Conservation (phyloP, 1,140 invertebrate species). For the Hycleus cichorii region DNA sequence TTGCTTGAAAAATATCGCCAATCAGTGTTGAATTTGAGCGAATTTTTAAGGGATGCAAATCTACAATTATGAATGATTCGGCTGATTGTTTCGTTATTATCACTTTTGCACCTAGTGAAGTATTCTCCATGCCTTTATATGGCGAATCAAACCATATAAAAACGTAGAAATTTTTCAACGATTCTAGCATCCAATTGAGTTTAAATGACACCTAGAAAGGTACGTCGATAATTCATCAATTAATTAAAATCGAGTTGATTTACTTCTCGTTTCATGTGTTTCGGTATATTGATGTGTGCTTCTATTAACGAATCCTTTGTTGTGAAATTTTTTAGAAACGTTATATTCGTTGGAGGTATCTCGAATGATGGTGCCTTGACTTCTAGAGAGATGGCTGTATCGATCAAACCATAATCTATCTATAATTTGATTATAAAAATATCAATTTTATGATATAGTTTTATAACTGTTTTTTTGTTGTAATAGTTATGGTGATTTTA, state of each 20-base stretch:
- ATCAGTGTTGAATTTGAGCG: constrained; percentile 28
- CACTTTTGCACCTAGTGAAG: constrained; percentile 37
- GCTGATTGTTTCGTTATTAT: constrained; percentile 17
- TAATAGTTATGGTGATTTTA: too few relatives aligned
- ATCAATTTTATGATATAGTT: too few relatives aligned
- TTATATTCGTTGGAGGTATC: constrained; percentile 54
- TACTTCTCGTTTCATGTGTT: too few relatives aligned
- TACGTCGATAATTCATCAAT: not conserved
- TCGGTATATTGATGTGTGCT: too few relatives aligned
- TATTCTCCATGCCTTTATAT: constrained; percentile 44
- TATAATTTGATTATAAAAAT: constrained; percentile 19
- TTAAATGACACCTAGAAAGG: constrained; percentile 22
- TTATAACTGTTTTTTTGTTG: too few relatives aligned
- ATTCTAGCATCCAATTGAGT: constrained; percentile 46
- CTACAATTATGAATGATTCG: constrained; percentile 19
- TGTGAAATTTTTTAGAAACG: constrained; percentile 47
- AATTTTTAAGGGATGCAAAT: constrained; percentile 29
- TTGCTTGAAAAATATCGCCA: constrained; percentile 24
- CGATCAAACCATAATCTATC: constrained; percentile 20
- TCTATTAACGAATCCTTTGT: constrained; percentile 2
- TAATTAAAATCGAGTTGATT: too few relatives aligned
- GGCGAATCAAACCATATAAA: constrained; percentile 46
- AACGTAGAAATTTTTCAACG: constrained; percentile 42
- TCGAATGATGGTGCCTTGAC: constrained; percentile 53
- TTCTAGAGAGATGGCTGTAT: constrained; percentile 36